Conservation (phyloP, 1,140 invertebrate genomes). For the Lasioglossum albipes region DNA sequence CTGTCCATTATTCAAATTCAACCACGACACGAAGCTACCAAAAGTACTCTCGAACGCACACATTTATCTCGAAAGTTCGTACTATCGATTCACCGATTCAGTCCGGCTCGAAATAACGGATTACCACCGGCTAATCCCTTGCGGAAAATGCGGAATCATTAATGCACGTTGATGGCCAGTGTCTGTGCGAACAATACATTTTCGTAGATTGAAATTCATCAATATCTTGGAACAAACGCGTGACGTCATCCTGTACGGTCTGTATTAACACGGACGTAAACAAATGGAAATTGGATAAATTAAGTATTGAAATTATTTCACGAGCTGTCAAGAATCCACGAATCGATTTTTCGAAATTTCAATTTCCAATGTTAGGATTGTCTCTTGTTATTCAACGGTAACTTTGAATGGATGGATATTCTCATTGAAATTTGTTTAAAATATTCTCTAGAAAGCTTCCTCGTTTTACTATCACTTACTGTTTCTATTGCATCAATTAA, state of each 20-base stretch:
- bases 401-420: no score
- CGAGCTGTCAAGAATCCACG: no score
- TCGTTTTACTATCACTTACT: no score
- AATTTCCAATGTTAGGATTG: no score
- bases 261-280: neutral
- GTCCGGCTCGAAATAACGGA: conserved; percentile 45
- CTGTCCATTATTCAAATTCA: neutral
- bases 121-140: conserved; percentile 51
- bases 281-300: neutral
- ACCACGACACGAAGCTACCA: neutral
- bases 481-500: no score
- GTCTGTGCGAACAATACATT: conserved; percentile 24
- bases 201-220: conserved; percentile 2
- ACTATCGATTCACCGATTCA: conserved; percentile 16
- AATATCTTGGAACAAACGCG: neutral
- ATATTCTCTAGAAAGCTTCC: no score
- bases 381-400: no score
- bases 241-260: neutral
- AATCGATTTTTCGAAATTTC: no score
- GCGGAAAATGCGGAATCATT: conserved; percentile 50
- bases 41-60: conserved; percentile 30
- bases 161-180: conserved; percentile 28
- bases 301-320: neutral
- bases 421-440: no score
- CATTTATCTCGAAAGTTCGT: conserved; percentile 17